Evolutionary conservation across 2,113 vertebrate genomes (phyloP).

Genomic region (Psittacus erithacus): DNA sequence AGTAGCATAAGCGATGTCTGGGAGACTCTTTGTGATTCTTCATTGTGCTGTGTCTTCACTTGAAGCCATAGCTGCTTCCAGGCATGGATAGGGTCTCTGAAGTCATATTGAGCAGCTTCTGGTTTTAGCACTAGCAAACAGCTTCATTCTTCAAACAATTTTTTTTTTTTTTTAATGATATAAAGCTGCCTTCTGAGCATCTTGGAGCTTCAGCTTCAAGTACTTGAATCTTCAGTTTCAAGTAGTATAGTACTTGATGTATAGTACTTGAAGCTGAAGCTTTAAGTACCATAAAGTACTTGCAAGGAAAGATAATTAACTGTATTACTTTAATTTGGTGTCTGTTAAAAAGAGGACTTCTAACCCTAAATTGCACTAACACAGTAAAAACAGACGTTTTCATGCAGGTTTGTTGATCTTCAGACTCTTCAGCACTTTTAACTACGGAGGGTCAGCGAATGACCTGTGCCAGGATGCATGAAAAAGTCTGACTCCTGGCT

Average conservation of each 20-base stretch:
- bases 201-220: background rate
- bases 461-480: background rate
- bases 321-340: background rate
- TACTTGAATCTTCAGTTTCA: background rate
- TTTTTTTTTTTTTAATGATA: background rate
- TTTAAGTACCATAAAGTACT: background rate
- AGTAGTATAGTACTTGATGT: background rate
- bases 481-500: background rate
- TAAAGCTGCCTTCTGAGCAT: background rate
- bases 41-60: background rate
- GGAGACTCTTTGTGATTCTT: background rate
- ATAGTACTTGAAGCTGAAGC: background rate
- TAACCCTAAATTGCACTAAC: background rate
- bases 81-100: background rate
- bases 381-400: background rate
- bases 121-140: background rate
- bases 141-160: background rate
- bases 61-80: background rate
- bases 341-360: background rate
- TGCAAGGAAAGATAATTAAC: background rate
- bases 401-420: background rate
- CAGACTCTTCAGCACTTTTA: background rate
- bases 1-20: background rate
- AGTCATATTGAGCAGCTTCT: background rate
- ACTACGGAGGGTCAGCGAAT: background rate